These are phyloP conservation scores for Nephila pilipes DNA, from an alignment of 1,140 invertebrate genomes.

Conservation along the genomic window DNA sequence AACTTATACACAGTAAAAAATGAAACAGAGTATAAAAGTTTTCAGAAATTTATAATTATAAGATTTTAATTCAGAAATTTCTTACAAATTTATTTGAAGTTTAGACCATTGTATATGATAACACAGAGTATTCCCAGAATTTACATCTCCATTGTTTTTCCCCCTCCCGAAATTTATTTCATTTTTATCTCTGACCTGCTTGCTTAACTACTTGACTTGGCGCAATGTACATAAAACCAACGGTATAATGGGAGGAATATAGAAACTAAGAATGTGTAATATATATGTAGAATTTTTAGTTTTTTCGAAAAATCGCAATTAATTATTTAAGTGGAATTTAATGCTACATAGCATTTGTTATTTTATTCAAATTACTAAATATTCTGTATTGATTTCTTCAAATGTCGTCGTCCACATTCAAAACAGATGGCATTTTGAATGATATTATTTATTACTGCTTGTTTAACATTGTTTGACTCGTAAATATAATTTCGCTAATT, in stretches of 20 bases:
- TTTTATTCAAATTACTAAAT: neutral
- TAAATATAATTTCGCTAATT: neutral
- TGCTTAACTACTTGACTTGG: slow-evolving; percentile 59
- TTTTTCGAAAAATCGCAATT: no score
- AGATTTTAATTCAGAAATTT: no score
- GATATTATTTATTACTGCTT: neutral
- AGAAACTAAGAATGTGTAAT: neutral
- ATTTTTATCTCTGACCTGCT: slow-evolving; percentile 63
- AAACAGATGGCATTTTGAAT: slow-evolving; percentile 33
- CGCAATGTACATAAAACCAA: slow-evolving; percentile 58
- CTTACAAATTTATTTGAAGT: no score
- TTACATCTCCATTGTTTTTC: no score
- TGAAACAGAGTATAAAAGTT: no score
- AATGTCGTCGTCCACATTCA: slow-evolving; percentile 65
- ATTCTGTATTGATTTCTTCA: slow-evolving; percentile 40
- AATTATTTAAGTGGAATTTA: no score
- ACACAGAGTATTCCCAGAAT: no score
- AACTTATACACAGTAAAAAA: no score
- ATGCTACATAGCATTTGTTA: no score
- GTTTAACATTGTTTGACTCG: neutral
- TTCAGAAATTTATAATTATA: no score
- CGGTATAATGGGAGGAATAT: neutral
- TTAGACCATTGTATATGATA: no score
- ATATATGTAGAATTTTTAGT: neutral
- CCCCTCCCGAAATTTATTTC: slow-evolving; percentile 37